Evolutionary conservation across 2,113 vertebrate genomes (phyloP), one percentile per base, ranked within the genome.

Genomic region (Dicrurus megarhynchus): DNA sequence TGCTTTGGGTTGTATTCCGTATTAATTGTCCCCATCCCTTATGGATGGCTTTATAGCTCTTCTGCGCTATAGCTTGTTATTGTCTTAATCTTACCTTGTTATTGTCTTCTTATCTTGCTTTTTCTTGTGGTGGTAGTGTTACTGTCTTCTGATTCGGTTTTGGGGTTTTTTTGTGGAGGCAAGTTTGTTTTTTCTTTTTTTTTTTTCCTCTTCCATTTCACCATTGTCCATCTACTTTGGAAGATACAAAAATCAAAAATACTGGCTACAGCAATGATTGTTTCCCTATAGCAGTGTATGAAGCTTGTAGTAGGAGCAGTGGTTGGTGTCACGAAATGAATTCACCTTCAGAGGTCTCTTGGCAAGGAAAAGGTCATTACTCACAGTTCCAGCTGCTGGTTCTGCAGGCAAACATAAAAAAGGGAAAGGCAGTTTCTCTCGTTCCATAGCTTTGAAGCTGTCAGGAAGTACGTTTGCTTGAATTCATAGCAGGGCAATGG

Each of bases 1-100:
- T 3, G 10, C 23, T 39, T 53, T 30, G n/a, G 59, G 22, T 7
- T 0, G 2, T 22, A 27, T 28, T 30, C 30, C 4, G 1, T 73
- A 15, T 24, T 33, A 7, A 24, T 76, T 22, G 35, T 60, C 35
- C 0, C 2, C 21, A 18, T 68, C 27, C 17, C 9, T 56, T 81
- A 18, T 15, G 24, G 15, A 24, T 57, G 28, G 7, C 21, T 74
- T n/a, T 53, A 2, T 55, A 52, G 49, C 11, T 83, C 63, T 63
- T 27, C 33, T 83, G 30, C 55, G 63, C 16, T 78, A 9, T 24
- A 44, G 52, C 50, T 73, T 50, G 13, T 56, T 57, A 33, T 7
- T 73, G 19, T 64, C 30, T 56, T 56, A 39, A 57, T 47, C 15
- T 73, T 49, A 35, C 8, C 16, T 42, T 35, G 17, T 42, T 64